These are phyloP conservation scores for Garra rufa DNA, from an alignment of 2,113 vertebrate genomes.

Conservation along the genomic window DNA sequence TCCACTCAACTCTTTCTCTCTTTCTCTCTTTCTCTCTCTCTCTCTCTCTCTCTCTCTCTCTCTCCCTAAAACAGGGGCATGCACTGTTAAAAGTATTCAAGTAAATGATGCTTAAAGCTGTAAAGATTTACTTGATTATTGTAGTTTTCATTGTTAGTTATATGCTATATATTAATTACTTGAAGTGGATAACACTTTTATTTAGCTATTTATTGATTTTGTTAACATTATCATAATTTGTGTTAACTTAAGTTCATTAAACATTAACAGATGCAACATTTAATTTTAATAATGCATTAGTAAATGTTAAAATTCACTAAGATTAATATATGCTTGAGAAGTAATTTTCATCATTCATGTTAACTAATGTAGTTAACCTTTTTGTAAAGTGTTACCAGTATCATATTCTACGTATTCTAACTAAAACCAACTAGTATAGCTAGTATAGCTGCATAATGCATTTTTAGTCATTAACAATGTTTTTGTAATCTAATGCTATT, in stretches of 20 bases:
- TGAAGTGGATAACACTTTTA: neutral
- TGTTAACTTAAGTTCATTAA: neutral
- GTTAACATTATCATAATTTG: neutral
- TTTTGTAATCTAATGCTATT: neutral
- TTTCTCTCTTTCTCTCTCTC: slow-evolving; percentile 1
- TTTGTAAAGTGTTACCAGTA: neutral
- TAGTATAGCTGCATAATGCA: neutral
- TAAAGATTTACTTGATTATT: neutral
- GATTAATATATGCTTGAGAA: neutral
- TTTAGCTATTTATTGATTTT: neutral
- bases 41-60: slow-evolving; percentile 45
- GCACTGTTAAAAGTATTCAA: neutral
- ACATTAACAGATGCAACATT: neutral
- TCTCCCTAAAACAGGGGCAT: slow-evolving; percentile 32
- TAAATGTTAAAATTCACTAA: neutral
- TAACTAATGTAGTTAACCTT: neutral
- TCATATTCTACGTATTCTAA: neutral
- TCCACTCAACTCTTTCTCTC: slow-evolving; percentile 13
- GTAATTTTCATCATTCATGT: neutral
- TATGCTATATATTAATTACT: neutral
- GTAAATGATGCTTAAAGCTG: neutral
- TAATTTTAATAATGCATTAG: neutral
- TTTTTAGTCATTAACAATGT: neutral
- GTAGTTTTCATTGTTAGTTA: neutral
- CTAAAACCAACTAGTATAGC: neutral